These are phyloP conservation scores for Nanorana parkeri DNA, from an alignment of 2,113 vertebrate genomes.

Conservation along the genomic window DNA sequence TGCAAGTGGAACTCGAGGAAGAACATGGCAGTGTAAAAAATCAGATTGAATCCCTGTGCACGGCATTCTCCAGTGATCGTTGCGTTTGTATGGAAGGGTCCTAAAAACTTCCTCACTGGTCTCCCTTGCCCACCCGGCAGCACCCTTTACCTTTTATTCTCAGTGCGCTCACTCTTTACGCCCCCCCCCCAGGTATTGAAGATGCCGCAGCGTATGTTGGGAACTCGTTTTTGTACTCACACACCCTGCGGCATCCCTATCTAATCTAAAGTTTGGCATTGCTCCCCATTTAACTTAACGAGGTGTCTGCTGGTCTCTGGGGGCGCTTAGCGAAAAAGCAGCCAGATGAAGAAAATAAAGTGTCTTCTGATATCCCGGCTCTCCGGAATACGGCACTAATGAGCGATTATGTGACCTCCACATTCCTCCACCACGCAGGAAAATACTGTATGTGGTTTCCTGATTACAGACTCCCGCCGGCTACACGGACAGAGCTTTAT, in stretches of 20 bases:
- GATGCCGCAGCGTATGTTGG: neutral
- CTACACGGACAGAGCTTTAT: too few species aligned
- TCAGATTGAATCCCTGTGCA: too few species aligned
- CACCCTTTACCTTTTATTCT: too few species aligned
- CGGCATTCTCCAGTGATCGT: too few species aligned
- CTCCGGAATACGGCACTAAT: conserved; percentile 1
- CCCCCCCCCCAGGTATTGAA: too few species aligned
- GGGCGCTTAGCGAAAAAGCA: neutral
- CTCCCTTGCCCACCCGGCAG: too few species aligned
- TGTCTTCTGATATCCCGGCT: neutral
- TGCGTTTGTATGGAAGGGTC: too few species aligned
- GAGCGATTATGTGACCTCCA: neutral
- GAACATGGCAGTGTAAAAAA: too few species aligned
- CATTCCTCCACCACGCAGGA: neutral
- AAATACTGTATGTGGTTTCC: neutral
- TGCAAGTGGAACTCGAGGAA: too few species aligned
- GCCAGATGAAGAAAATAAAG: conserved; percentile 1
- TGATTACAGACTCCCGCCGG: neutral
- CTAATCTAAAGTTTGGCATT: neutral
- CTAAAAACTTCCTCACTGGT: too few species aligned
- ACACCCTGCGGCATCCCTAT: neutral
- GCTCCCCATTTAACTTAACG: conserved; percentile 8
- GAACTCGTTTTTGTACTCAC: neutral
- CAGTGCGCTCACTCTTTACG: too few species aligned
- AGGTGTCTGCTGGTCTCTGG: conserved; percentile 13